phyloP scores from a whole-genome alignment of 1,140 invertebrate species.

The Mycetomoellerius zeteki region DNA sequence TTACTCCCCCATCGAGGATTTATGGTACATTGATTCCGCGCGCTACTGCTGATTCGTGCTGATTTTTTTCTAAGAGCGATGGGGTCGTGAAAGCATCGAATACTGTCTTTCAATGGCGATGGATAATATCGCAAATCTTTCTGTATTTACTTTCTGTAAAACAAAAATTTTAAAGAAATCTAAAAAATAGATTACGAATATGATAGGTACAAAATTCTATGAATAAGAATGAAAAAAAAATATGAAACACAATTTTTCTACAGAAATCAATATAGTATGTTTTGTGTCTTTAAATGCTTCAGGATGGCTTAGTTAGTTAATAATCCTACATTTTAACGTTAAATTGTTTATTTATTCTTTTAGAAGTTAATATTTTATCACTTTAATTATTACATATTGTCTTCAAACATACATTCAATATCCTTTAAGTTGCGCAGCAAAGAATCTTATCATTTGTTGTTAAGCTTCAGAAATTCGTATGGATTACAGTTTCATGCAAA shows the following conservation, averaged over 20 bases:
- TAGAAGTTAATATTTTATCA: background rate
- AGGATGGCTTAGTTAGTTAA: background rate
- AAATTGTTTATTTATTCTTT: background rate
- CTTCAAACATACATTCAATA: background rate
- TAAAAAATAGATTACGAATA: too few relatives aligned
- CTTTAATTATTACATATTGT: background rate
- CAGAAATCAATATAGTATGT: background rate
- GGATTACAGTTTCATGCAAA: background rate
- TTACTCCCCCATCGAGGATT: slow-evolving; percentile 27
- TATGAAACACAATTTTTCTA: background rate
- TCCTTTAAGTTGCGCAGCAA: background rate
- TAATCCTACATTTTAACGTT: background rate
- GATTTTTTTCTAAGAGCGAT: background rate
- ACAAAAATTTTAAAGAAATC: background rate
- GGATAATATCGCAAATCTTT: background rate
- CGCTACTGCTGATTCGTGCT: slow-evolving; percentile 1
- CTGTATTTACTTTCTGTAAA: background rate
- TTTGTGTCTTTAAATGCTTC: background rate
- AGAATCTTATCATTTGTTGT: background rate
- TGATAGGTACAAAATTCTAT: slow-evolving; percentile 1
- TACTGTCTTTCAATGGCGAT: background rate
- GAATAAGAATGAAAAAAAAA: background rate
- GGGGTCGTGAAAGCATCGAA: background rate
- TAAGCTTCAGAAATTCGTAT: background rate
- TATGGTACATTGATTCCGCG: slow-evolving; percentile 32